These are phyloP conservation scores for Tympanoctomys barrerae DNA, from an alignment of 2,797 vertebrate species.

Conservation along the genomic window DNA sequence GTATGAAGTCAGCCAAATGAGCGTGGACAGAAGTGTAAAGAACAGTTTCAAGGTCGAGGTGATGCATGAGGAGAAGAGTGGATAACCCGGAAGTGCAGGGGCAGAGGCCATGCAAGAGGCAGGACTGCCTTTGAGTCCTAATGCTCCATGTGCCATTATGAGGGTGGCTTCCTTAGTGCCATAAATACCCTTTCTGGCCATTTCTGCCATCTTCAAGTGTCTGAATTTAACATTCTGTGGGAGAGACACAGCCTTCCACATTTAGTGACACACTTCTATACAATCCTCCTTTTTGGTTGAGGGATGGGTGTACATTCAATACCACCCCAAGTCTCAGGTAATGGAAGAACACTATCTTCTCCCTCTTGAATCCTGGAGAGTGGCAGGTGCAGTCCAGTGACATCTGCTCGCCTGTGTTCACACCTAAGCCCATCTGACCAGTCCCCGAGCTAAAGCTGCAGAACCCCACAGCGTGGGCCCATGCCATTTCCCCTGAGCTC, in stretches of 20 bases:
- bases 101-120: background rate
- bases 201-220: rapidly evolving
- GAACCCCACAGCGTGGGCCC: background rate
- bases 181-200: background rate
- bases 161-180: background rate
- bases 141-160: rapidly evolving
- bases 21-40: background rate
- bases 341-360: rapidly evolving
- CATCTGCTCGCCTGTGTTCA: background rate
- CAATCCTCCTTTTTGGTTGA: background rate
- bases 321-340: background rate
- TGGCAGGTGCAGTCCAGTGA: background rate
- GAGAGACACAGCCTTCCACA: rapidly evolving
- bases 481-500: rapidly evolving
- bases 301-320: no score
- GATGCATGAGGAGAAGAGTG: background rate
- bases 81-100: background rate
- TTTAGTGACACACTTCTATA: background rate
- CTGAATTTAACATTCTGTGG: background rate
- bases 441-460: background rate
- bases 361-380: no score
- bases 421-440: rapidly evolving
- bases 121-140: rapidly evolving
- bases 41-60: background rate
- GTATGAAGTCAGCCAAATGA: background rate